A percentile compares a stretch with the other conserved stretches of the same genome.
Conservation (phyloP, 2,113 vertebrate genomes). For the Zosterops lateralis region DNA sequence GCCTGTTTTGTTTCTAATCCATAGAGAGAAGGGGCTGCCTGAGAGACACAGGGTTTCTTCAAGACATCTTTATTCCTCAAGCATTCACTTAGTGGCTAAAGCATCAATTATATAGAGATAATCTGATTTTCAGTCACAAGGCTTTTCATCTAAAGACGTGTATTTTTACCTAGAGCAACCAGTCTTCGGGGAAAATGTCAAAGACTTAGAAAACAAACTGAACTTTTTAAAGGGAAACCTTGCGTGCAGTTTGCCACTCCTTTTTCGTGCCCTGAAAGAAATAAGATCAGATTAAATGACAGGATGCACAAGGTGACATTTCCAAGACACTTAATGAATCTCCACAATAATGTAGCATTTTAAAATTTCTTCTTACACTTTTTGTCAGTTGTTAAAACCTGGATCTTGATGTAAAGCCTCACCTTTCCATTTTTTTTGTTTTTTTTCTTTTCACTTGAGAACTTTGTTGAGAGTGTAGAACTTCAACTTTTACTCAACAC, state of each 20-base stretch:
- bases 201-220: background rate
- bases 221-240: background rate
- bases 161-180: slow-evolving; percentile 16
- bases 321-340: background rate
- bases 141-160: background rate
- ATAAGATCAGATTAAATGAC: background rate
- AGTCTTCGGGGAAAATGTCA: background rate
- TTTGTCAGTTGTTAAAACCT: background rate
- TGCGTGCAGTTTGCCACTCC: background rate
- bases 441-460: background rate
- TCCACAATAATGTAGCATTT: background rate
- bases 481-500: background rate
- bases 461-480: background rate
- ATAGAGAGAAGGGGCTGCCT: background rate
- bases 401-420: background rate
- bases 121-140: slow-evolving; percentile 43
- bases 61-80: background rate
- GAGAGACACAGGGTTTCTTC: background rate
- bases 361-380: background rate
- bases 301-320: background rate
- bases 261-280: background rate
- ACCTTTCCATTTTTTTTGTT: background rate
- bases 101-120: slow-evolving; percentile 14
- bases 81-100: slow-evolving; percentile 25
- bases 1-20: slow-evolving; percentile 30